Conservation (phyloP, 2,113 vertebrate genomes). For the Vanacampus margaritifer region DNA sequence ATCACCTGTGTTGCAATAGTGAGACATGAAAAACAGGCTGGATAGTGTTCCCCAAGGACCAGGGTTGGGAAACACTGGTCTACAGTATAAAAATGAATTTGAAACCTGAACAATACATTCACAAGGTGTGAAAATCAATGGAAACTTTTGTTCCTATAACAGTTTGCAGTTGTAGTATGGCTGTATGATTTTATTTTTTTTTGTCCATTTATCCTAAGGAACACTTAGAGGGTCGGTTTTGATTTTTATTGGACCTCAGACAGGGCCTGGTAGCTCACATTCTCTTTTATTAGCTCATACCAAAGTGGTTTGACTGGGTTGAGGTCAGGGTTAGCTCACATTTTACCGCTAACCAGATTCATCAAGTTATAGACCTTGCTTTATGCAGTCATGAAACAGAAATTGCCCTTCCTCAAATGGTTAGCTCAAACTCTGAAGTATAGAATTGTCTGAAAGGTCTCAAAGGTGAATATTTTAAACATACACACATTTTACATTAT, state of each 20-base stretch:
- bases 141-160: neutral
- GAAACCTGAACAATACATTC: neutral
- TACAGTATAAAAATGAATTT: neutral
- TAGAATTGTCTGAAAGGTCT: too few relatives aligned
- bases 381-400: too few relatives aligned
- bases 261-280: neutral
- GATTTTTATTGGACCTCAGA: neutral
- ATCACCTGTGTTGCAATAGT: too few relatives aligned
- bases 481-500: neutral
- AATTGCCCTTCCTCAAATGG: too few relatives aligned
- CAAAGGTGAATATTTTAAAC: neutral
- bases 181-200: neutral
- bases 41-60: too few relatives aligned
- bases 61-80: too few relatives aligned
- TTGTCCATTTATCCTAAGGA: neutral
- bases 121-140: neutral
- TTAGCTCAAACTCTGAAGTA: neutral
- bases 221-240: too few relatives aligned
- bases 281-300: too few relatives aligned
- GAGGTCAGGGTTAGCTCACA: neutral
- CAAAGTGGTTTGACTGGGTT: too few relatives aligned
- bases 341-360: neutral
- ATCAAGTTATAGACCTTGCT: neutral
- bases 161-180: neutral
- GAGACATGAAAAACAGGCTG: too few relatives aligned